Evolutionary conservation across 2,888 invertebrate species (phyloP).

Genomic region (Oxystoma pomonae): DNA sequence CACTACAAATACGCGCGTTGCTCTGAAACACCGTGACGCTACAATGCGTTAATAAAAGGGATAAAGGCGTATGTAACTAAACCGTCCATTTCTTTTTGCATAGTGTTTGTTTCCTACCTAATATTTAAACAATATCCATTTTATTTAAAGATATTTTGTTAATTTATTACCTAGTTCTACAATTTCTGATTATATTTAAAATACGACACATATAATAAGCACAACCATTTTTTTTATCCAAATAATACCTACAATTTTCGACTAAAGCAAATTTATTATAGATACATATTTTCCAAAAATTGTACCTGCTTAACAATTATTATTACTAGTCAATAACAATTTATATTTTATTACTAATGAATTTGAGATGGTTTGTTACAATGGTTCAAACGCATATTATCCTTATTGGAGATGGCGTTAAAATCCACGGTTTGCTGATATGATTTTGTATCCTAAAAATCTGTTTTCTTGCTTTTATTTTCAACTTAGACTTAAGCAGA

Average conservation of each 20-base stretch:
- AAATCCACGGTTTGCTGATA: background rate
- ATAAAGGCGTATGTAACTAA: no score
- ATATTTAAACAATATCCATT: no score
- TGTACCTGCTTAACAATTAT: slow-evolving; percentile 44
- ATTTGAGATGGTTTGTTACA: slow-evolving; percentile 39
- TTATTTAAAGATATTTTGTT: no score
- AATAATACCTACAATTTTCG: no score
- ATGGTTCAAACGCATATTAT: slow-evolving; percentile 46
- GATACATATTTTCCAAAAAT: slow-evolving; percentile 35
- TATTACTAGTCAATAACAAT: slow-evolving; percentile 26
- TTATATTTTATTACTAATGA: slow-evolving; percentile 28
- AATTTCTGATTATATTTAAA: slow-evolving; percentile 27
- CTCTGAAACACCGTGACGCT: no score
- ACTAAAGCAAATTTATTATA: slow-evolving; percentile 36
- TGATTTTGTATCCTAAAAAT: background rate
- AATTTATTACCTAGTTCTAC: background rate
- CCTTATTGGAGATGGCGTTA: slow-evolving; percentile 1
- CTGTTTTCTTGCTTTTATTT: no score
- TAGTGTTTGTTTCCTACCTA: no score
- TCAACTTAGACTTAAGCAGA: no score
- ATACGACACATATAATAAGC: slow-evolving; percentile 45
- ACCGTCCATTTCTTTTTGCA: no score
- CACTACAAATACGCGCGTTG: no score
- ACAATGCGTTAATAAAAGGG: no score
- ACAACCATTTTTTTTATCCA: slow-evolving; percentile 42